Evolutionary conservation across 2,797 vertebrate species (phyloP), one percentile per base, ranked within the genome.

Genomic region (Hippocampus kuda): DNA sequence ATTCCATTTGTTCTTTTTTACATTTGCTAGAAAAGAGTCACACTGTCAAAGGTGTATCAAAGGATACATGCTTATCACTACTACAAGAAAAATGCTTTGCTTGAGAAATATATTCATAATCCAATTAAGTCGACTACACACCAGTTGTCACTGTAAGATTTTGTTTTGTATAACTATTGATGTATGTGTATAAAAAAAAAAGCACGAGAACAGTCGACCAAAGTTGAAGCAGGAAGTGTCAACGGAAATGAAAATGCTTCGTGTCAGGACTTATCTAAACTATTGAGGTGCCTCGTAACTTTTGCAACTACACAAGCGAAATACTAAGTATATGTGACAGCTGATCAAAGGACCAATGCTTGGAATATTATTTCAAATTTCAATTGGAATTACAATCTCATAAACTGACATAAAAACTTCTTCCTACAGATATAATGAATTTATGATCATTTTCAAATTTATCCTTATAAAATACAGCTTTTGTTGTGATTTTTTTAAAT

Each of bases 191-290:
- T n/a, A n/a, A 42, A 63, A 63, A n/a, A 42, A 63, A 63, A 44
- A 13, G 10, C 5, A 44, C 4, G 13, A 42, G 20, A n/a, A 30
- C 4, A n/a, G 1, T 42, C 44, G 22, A 22, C 22, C 61, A 63
- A 44, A 63, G 41, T 42, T 63, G 41, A 63, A 13, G 22, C 38
- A 63, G 61, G 61, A 63, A 63, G 61, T 44, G 22, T 24, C 38
- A 63, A 44, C 38, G 61, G 61, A 63, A 63, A 63, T 63, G 20
- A 44, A 63, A 63, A 63, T 63, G 60, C 34, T 60, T 18, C 34
- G 27, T 34, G 15, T 18, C 3, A 41, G 34, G 60, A 41, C 9
- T 62, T 24, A 13, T 42, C 22, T 63, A 13, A 63, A 63, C 61
- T 41, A 7, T 8, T 16, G 38, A 41, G 20, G 22, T 63, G 38